Evolutionary conservation across 64 coral and sea anemone species (phyloP), one percentile per base, ranked within the genome.

Genomic region (Acropora yongei): DNA sequence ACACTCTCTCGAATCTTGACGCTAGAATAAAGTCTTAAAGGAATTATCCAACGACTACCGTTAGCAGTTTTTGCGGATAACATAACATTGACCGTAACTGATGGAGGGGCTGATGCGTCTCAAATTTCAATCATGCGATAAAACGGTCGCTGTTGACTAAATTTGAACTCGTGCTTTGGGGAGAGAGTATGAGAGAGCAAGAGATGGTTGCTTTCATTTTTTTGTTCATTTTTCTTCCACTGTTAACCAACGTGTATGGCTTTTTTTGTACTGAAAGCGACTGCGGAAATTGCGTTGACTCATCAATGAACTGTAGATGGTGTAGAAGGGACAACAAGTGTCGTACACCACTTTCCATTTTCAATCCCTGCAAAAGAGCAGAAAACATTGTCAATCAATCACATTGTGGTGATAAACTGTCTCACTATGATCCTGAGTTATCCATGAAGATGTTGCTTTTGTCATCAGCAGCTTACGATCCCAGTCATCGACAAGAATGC

Each of bases 401-500:
- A 30, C 67, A 49, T 39, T 86, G 83, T 48, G 67, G 49, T 48
- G 65, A 86, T 1, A 9, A 86, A 30, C 49, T 82, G 13, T 83
- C 89, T 14, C 5, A 11, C 8, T 91, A 91, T 66, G 66, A 75
- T 2, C 68, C 89, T 10, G 47, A 83, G 0, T 91, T 91, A 13
- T 83, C 89, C 41, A 5, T 82, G 20, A 91, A 91, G 41, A 91
- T 91, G 89, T 44, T 91, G 13, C 11, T 91, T 49, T 51, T 91
- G 4, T 91, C 89, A 10, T 45, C 89, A 8, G 79, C 20, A 9
- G 89, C 89, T 9, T 91, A 89, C 45, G 79, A 91, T 3, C 79
- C 65, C 55, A 1, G 1, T 44, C 43, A 83, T 83, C 89, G 48
- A 0, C 89, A 83, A 55, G 42, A n/a, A 40, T 91, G 89, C 45